These are phyloP conservation scores for Umimayanthus chanpuru DNA, from an alignment of 92 coral and sea anemone genomes.

Conservation along the genomic window DNA sequence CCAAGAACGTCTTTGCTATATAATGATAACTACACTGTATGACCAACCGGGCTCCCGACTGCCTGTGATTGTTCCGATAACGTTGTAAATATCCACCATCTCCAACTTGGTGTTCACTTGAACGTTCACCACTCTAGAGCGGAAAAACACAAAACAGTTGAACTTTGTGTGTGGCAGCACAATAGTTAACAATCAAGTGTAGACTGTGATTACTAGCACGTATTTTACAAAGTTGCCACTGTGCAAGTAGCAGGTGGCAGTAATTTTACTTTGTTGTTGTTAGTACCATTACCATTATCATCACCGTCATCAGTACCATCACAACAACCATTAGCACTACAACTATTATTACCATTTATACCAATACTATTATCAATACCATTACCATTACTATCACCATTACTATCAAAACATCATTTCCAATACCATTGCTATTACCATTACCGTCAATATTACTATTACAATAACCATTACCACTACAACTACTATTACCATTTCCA, in stretches of 20 bases:
- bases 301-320: not conserved
- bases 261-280: no score
- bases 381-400: not conserved
- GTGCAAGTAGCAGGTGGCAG: not conserved
- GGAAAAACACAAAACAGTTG: not conserved
- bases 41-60: slow-evolving; percentile 72
- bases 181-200: not conserved
- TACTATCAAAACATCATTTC: not conserved
- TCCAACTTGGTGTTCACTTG: slow-evolving; percentile 64
- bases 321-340: not conserved
- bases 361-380: not conserved
- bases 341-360: not conserved
- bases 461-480: not conserved
- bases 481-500: no score
- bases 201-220: not conserved
- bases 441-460: not conserved
- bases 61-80: slow-evolving; percentile 79
- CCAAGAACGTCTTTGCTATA: not conserved
- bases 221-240: not conserved
- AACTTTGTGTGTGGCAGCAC: no score
- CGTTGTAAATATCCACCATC: slow-evolving; percentile 67
- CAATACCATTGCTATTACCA: not conserved
- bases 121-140: slow-evolving; percentile 60
- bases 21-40: not conserved
- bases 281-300: no score